Base-by-base conservation (phyloP, 2,888 invertebrate species). In the Eumacrocentrus americanus region DNA sequence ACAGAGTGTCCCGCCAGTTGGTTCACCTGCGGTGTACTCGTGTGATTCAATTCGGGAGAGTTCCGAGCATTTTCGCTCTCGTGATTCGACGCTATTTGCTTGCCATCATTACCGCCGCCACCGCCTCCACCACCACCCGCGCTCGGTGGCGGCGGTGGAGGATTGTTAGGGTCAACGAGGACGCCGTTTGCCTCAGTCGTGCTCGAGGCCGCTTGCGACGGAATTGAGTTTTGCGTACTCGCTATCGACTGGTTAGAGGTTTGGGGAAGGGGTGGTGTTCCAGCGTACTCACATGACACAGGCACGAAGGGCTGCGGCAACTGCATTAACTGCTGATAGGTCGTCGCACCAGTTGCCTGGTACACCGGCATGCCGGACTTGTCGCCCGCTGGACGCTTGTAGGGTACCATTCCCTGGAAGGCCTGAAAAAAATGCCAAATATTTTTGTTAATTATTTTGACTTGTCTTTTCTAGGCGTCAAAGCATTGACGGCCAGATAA, bases 241-340 rank as follows among this genome's bases (percentile, higher is more conserved):
- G 74, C 75, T 73, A 78, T 72, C 74, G 80, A 76, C 72, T 77
- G 79, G 74, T 79, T 81, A 81, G 82, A 82, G 79, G 81, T 81
- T 79, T 81, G 81, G 78, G 79, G 79, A 74, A 81, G 76, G 76
- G 87, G 85, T 83, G 88, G 87, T 84, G 88, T 87, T 85, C 86
- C 87, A 86, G 88, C 87, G 91, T 92, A 94, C 95, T 96, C 95
- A 95, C 95, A 95, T 92, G 95, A 94, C 87, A 95, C 94, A 89
- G 95, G 94, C 90, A 95, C 94, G 88, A 94, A 95, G 84, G 94
- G 95, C 89, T 94, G 94, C 85, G 91, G 89, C 80, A 93, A 88
- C 87, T 94, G 94, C 90, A 95, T 91, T 84, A 95, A 89, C 85
- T 95, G 95, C 85, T 95, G 95, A 86, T 94, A 93, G 81, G 93